Percentiles rank a stretch among this genome's conserved stretches.
These are phyloP conservation scores for Pavo muticus DNA, from an alignment of 2,113 vertebrate species.

Conservation along the genomic window DNA sequence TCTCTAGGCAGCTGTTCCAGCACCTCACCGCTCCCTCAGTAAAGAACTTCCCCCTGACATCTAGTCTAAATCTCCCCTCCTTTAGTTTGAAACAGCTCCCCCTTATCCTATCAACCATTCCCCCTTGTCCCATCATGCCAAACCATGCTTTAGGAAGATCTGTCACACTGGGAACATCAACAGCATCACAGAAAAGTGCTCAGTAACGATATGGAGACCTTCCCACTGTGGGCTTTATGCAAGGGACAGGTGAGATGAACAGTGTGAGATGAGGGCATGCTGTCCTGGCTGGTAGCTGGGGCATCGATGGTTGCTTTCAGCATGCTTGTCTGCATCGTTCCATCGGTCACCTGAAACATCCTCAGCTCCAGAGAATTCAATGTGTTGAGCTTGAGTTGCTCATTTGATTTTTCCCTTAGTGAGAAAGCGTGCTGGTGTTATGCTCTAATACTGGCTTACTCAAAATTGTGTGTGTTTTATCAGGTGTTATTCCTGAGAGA, in stretches of 20 bases:
- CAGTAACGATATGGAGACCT: rapidly evolving
- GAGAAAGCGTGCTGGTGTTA: neutral
- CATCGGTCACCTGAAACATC: neutral
- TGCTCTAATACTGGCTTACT: neutral
- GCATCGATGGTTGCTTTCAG: neutral
- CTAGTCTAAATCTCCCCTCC: too few species aligned
- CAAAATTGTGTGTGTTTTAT: neutral
- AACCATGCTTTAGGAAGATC: neutral
- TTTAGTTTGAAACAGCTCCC: too few species aligned
- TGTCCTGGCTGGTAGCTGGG: neutral
- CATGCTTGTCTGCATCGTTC: neutral
- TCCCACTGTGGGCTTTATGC: rapidly evolving
- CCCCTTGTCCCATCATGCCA: neutral
- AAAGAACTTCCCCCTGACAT: too few species aligned
- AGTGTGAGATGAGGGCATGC: neutral
- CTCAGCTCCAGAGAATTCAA: neutral
- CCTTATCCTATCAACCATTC: too few species aligned
- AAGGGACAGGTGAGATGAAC: neutral
- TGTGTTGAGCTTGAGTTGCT: neutral
- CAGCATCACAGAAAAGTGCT: neutral
- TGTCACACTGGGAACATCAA: neutral
- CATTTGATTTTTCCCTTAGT: neutral
- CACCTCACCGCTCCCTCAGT: too few species aligned
- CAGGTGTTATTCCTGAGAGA: neutral
- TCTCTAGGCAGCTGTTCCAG: too few species aligned